Percentiles rank a stretch among this genome's conserved stretches.
Conservation (phyloP, 1,140 invertebrate genomes). For the Helicoverpa zea region DNA sequence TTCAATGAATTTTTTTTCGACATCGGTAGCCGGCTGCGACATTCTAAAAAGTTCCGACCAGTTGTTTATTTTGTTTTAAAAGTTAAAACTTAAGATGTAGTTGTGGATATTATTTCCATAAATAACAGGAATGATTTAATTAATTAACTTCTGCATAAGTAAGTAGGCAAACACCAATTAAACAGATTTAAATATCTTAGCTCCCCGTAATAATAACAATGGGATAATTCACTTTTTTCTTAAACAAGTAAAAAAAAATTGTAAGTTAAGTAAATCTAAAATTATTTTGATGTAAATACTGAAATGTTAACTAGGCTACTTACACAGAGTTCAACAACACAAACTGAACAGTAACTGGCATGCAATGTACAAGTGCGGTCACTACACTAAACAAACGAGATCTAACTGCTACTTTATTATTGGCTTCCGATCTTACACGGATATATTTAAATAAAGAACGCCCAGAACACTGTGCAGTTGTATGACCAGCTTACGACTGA, state of each 20-base stretch:
- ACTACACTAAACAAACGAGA: slow-evolving; percentile 52
- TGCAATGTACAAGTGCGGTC: slow-evolving; percentile 29
- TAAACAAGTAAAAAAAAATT: no score
- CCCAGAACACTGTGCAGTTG: slow-evolving; percentile 67
- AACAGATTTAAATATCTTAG: no score
- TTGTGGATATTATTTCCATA: background rate
- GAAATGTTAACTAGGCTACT: background rate
- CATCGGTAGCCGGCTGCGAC: slow-evolving; percentile 21
- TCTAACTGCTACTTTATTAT: slow-evolving; percentile 67
- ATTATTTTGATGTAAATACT: background rate
- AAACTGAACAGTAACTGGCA: slow-evolving; percentile 9
- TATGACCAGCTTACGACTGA: slow-evolving; percentile 76
- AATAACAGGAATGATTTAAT: no score
- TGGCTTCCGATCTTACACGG: slow-evolving; percentile 64
- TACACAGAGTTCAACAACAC: slow-evolving; percentile 30
- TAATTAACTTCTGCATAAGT: no score
- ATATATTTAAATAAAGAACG: slow-evolving; percentile 73
- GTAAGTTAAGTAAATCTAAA: no score
- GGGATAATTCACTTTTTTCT: no score
- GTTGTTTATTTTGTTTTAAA: background rate
- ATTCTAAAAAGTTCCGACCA: slow-evolving; percentile 40
- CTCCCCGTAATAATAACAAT: no score
- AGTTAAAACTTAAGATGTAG: background rate
- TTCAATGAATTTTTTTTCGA: slow-evolving; percentile 70
- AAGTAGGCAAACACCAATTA: no score